Conservation (phyloP, 2,113 vertebrate species). For the Vulpes ferrilata region DNA sequence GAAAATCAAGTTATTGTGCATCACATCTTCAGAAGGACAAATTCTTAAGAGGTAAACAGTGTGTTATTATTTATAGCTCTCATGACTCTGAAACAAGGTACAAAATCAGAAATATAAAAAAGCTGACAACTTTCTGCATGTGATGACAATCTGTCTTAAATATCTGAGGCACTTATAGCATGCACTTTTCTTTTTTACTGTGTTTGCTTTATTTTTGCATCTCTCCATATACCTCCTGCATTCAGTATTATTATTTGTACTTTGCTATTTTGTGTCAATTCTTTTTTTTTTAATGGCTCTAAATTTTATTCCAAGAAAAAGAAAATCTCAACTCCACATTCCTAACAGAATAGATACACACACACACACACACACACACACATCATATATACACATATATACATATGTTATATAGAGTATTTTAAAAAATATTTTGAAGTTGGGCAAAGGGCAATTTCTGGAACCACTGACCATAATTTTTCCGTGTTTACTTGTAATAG, state of each 20-base stretch:
- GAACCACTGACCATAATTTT: not conserved
- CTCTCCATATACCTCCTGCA: not conserved
- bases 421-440: slow-evolving; percentile 1
- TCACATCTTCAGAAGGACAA: not conserved
- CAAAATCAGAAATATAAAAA: not conserved
- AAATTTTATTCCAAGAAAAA: slow-evolving; percentile 38
- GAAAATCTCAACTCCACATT: not conserved
- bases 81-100: not conserved
- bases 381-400: not conserved
- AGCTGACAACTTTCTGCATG: not conserved
- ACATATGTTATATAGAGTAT: not conserved
- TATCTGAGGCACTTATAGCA: not conserved
- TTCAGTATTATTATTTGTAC: not conserved
- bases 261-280: not conserved
- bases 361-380: no score
- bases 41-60: not conserved
- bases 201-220: not conserved
- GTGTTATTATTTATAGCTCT: not conserved
- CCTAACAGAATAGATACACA: not conserved
- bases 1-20: not conserved
- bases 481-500: not conserved
- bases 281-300: not conserved
- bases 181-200: not conserved
- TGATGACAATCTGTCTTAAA: not conserved
- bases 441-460: not conserved